Evolutionary conservation across 2,888 invertebrate species (phyloP), one percentile per base, ranked within the genome.

Genomic region (Melipona bicolor): DNA sequence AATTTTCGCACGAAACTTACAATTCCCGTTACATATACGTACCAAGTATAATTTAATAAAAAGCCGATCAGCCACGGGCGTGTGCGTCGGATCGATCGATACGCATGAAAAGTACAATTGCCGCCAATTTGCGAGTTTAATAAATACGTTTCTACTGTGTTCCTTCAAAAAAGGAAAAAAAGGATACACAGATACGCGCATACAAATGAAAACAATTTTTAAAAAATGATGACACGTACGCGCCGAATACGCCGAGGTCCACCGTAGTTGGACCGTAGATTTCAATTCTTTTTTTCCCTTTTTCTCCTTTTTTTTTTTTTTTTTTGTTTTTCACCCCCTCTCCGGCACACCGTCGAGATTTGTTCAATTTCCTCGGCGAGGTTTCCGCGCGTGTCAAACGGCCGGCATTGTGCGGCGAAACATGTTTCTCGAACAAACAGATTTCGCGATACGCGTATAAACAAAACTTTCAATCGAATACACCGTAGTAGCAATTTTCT

Each of bases 401-500:
- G 52, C n/a, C 82, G 15, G 61, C 52, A 81, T 83, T 67, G 82
- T 65, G 70, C 69, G 70, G 59, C 75, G 62, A 27, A 76, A 70
- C 82, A 76, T 81, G 83, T 76, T 81, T 52, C 61, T 71, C 82
- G 67, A 72, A 71, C 83, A 81, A 81, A 83, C 83, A 83, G 71
- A 83, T 81, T 76, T 49, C 82, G 15, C 75, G 75, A 75, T 62
- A 56, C 81, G 65, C 67, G 68, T 83, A 76, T 83, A 84, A 83
- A 78, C 84, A 83, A 83, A 84, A 79, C 56, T 71, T 76, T 76
- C 84, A 68, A 78, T 83, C 83, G 71, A 75, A 84, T 56, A 74
- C 74, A 68, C 61, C 32, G 80, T 84, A 77, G 77, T 77, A 74
- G 84, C 70, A 79, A 85, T 85, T 85, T 85, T 84, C 81, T 84